Base-by-base conservation (phyloP, 2,797 vertebrate species). In the Enteromius mattozi region DNA sequence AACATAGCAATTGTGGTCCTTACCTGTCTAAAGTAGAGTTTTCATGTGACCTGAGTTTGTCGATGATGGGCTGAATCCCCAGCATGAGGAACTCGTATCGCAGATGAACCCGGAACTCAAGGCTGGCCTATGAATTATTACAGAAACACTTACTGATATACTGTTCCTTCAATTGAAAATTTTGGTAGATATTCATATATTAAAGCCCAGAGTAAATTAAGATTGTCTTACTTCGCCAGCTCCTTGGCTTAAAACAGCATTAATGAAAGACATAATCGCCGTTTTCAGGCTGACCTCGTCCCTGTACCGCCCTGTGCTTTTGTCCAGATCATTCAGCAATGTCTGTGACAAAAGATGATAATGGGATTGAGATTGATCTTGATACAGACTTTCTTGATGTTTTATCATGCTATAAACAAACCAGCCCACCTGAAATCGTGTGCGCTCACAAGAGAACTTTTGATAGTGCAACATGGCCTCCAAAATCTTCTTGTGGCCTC, bases 191-290 rank as follows among this genome's bases (percentile, higher is more conserved):
- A 12, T 54, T 80, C 37, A 51, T 14, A 80, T 21, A 51, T 17
- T 4, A 37, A 59, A 59, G 49, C 16, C 37, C 3, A 37, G 17
- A 45, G 24, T 72, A 30, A 40, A 72, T 54, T 10, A 37, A 51
- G 40, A 83, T 80, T 76, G 9, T 12, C 95, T 96, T 92, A 99
- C 98, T 97, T 98, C 97, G 87, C 97, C 98, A 3, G 97, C 96
- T 2, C 98, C 98, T 93, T 99, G 98, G 90, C 98, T 99, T 84
- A 99, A 95, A 87, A 99, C 97, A 0, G 98, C 98, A 0, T 99
- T 99, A 89, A 99, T 99, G 92, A 99, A 99, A 88, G 98, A 99
- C 98, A 99, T 99, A 93, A 99, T 99, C 87, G 98, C 98, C 2
- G 98, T 99, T 94, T 99, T 99, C 87, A 99, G 95, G 93, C 92